These are phyloP conservation scores for Hemaris fuciformis DNA, from an alignment of 2,888 invertebrate species.

Conservation along the genomic window DNA sequence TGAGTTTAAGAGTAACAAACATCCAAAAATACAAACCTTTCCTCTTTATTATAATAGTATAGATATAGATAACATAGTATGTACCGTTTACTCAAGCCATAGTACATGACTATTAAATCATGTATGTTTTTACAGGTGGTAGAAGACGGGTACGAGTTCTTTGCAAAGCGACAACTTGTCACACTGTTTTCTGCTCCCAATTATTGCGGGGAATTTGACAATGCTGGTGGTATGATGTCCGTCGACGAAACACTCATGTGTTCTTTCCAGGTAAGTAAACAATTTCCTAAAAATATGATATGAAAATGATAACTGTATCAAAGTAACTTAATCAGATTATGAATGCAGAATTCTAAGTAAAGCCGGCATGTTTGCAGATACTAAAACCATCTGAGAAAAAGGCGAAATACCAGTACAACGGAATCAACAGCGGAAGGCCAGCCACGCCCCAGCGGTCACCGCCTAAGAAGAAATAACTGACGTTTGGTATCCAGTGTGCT, in stretches of 20 bases:
- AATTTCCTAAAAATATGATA: neutral
- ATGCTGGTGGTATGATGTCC: slow-evolving; percentile 99
- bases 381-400: slow-evolving; percentile 99
- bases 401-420: slow-evolving; percentile 98
- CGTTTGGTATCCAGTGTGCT: slow-evolving; percentile 73
- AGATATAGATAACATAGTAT: no score
- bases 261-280: slow-evolving; percentile 94
- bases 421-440: slow-evolving; percentile 92
- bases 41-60: no score
- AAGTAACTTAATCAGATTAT: neutral
- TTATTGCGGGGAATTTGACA: slow-evolving; percentile 99
- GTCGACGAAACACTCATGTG: slow-evolving; percentile 99
- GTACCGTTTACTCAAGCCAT: no score
- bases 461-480: slow-evolving; percentile 87
- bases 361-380: slow-evolving; percentile 84
- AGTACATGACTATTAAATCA: no score
- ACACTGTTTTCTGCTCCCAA: slow-evolving; percentile 99
- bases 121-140: slow-evolving; percentile 86
- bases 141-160: slow-evolving; percentile 99
- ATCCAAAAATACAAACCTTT: no score
- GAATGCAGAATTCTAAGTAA: neutral
- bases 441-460: slow-evolving; percentile 91
- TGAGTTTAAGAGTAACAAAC: no score
- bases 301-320: neutral
- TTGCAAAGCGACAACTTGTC: slow-evolving; percentile 98